phyloP scores from a whole-genome alignment of 2,113 vertebrate species.

The Axis porcinus region DNA sequence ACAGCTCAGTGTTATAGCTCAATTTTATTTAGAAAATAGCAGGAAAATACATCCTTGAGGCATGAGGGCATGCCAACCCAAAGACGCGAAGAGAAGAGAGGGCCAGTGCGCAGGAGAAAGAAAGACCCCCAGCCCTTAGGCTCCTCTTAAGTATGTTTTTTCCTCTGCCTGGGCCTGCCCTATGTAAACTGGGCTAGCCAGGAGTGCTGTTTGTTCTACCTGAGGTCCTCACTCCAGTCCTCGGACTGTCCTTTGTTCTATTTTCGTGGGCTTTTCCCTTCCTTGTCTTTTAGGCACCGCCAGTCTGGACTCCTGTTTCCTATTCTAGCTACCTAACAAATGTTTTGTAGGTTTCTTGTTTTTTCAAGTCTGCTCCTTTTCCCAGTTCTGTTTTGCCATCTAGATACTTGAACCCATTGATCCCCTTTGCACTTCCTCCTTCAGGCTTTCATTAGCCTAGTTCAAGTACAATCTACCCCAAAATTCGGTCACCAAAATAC shows the following conservation, averaged over 20 bases:
- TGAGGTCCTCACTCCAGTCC: background rate
- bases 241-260: background rate
- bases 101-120: accelerated
- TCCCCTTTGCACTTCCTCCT: background rate
- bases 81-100: background rate
- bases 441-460: background rate
- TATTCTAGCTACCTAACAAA: background rate
- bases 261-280: background rate
- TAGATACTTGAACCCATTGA: background rate
- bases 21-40: background rate
- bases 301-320: background rate
- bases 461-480: background rate
- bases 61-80: background rate
- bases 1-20: background rate
- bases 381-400: background rate
- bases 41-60: background rate
- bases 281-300: background rate
- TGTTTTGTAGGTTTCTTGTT: background rate
- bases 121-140: background rate
- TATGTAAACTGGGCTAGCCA: background rate
- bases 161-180: background rate
- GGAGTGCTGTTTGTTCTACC: background rate
- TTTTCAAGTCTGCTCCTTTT: background rate
- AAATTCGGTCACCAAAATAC: background rate
- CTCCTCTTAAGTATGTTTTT: background rate